Conservation (phyloP, 2,113 vertebrate genomes). For the Ptyas mucosa region DNA sequence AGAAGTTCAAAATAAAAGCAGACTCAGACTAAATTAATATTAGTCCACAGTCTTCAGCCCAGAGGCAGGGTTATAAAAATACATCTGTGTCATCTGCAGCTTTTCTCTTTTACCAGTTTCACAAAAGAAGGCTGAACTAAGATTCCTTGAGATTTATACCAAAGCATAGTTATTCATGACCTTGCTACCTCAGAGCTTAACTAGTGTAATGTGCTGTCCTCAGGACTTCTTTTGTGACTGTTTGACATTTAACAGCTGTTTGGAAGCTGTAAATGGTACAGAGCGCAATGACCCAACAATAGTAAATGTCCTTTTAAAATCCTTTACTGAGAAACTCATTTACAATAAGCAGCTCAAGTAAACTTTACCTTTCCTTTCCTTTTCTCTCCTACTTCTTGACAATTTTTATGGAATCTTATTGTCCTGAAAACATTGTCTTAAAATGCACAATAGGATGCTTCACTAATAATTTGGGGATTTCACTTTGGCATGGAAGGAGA, state of each 20-base stretch:
- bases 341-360: not conserved
- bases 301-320: slow-evolving; percentile 3
- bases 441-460: not conserved
- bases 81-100: not conserved
- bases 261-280: not conserved
- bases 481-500: not conserved
- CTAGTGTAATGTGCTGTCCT: slow-evolving; percentile 3
- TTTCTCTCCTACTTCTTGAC: not conserved
- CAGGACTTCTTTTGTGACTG: not conserved
- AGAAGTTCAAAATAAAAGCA: not conserved
- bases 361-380: not conserved
- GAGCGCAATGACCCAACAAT: slow-evolving; percentile 1
- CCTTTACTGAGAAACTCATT: slow-evolving; percentile 5
- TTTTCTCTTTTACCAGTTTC: not conserved
- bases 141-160: not conserved
- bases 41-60: not conserved
- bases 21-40: not conserved
- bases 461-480: not conserved
- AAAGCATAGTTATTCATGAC: not conserved
- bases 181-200: not conserved
- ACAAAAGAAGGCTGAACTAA: not conserved
- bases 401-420: not conserved
- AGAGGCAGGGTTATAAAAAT: not conserved
- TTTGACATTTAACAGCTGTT: slow-evolving; percentile 9
- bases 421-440: not conserved